Evolutionary conservation across 2,888 invertebrate genomes (phyloP), one percentile per base, ranked within the genome.

Genomic region (Empis stercorea): DNA sequence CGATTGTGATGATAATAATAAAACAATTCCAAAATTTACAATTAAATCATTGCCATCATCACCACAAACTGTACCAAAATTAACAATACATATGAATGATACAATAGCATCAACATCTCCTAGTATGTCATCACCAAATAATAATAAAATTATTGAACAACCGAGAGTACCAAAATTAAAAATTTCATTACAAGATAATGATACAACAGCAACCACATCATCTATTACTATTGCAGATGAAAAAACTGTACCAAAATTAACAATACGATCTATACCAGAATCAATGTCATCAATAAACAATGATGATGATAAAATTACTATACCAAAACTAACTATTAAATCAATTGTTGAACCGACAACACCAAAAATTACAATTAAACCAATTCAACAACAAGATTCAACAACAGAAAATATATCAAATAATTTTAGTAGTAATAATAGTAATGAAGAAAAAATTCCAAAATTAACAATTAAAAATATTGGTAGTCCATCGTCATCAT

Each of bases 21-120:
- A 45, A 34, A 45, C 49, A 16, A 49, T 57, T 27, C 60, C 50
- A 10, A 57, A 57, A 51, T 48, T 56, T 41, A 55, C 56, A n/a
- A 56, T 57, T n/a, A 54, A 54, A 48, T 30, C 34, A 43, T 30
- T 13, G 15, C 36, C 30, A 46, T 49, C 50, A 37, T 49, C 50
- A 37, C 46, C 46, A 49, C 13, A 46, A 43, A 43, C 50, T 52
- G 68, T 74, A 44, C 73, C 74, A 36, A 75, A 74, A 62, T 59
- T 74, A 51, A 74, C 74, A 43, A 73, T 74, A 34, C 73, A 65
- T 34, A 64, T 59, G 53, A 73, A 69, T 58, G 65, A 64, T 45
- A 47, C 51, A 10, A 48, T 20, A 17, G 40, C 46, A 11, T 23
- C 20, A 14, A 14, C 30, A 23, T 50, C 50, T 9, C 1, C 16